Evolutionary conservation across 1,140 invertebrate species (phyloP), one percentile per base, ranked within the genome.

Genomic region (Neotoxoptera formosana): DNA sequence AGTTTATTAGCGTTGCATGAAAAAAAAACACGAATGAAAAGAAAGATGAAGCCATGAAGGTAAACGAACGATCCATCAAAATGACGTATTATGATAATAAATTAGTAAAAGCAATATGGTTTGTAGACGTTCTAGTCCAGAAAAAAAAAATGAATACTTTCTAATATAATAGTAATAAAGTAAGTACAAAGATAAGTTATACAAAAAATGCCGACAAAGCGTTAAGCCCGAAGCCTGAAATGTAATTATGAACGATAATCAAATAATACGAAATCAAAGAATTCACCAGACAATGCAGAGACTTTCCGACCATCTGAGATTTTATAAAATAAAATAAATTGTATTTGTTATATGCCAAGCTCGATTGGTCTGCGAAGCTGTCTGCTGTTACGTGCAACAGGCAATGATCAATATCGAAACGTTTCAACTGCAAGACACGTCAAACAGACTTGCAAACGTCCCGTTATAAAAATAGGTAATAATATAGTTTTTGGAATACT

Each of bases 51-150:
- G 25, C 25, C 25, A 25, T 14, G 30, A 76, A 48, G 30, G 4
- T 48, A 87, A 47, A 87, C 47, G 47, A 45, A 48, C 86, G 30
- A 45, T 87, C 86, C 86, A 87, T 87, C 86, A 48, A 48, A 48
- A 17, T 48, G 45, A 87, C 47, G 47, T 30, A 30, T 47, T 25
- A 30, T 48, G 30, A 48, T 87, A 87, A 48, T 48, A 48, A 48
- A n/a, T 48, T 87, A 47, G 30, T n/a, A 17, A 7, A 48, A 48
- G 25, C 30, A 45, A n/a, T n/a, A 45, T 87, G 14, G 25, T 87
- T 48, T 20, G 86, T 14, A 76, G 14, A 76, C 30, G 30, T 76
- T 76, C n/a, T n/a, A 76, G 30, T 76, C 21, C 1, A 76, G n/a
- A 14, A 76, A 34, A 76, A 76, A 14, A 76, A 34, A 76, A 76